Conservation (phyloP, 1,140 invertebrate genomes). For the Drosophila guanche region DNA sequence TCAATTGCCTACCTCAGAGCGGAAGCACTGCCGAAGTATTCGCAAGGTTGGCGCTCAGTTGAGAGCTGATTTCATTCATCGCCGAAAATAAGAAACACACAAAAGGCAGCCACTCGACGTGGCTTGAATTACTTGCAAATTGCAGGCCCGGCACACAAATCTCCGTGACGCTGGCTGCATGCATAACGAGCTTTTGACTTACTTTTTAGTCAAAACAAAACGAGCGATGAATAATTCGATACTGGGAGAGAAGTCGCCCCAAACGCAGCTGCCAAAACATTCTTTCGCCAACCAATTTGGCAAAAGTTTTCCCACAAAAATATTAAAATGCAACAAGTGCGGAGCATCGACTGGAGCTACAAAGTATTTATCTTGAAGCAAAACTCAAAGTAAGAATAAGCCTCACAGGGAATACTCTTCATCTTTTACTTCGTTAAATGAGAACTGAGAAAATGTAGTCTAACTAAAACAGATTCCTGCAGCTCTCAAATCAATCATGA, state of each 20-base stretch:
- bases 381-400: constrained; percentile 12
- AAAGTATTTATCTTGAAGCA: constrained; percentile 8
- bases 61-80: constrained; percentile 66
- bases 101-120: constrained; percentile 17
- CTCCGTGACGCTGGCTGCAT: constrained; percentile 37
- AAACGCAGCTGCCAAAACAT: constrained; percentile 3
- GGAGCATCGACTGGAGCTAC: neutral
- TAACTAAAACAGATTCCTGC: too few relatives aligned
- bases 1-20: constrained; percentile 51
- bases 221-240: constrained; percentile 23
- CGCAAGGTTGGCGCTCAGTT: constrained; percentile 65
- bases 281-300: constrained; percentile 22
- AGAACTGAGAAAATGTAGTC: too few relatives aligned
- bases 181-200: constrained; percentile 54
- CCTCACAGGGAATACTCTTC: constrained; percentile 1
- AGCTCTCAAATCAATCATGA: too few relatives aligned
- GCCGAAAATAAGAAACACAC: constrained; percentile 12
- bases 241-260: constrained; percentile 28
- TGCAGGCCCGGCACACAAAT: constrained; percentile 29
- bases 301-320: constrained; percentile 47
- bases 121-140: constrained; percentile 67
- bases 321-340: constrained; percentile 27
- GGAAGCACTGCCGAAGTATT: constrained; percentile 50
- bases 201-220: constrained; percentile 39
- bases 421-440: too few relatives aligned